Conservation (phyloP, 2,113 vertebrate species). For the Cyrtonyx montezumae region DNA sequence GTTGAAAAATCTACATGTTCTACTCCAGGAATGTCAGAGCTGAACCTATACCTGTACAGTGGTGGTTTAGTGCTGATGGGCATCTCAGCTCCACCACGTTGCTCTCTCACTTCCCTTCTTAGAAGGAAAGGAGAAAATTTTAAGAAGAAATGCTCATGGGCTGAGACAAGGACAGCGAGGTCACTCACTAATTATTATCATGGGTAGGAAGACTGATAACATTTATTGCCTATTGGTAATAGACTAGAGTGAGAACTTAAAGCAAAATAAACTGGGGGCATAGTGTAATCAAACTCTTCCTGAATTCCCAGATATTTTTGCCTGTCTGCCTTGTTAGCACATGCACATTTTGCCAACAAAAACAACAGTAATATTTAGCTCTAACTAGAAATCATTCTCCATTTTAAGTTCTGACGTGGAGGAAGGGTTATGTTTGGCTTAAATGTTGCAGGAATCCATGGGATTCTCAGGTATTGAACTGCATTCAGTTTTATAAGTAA, state of each 20-base stretch:
- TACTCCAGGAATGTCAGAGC: not conserved
- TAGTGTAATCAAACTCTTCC: not conserved
- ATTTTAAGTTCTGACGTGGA: not conserved
- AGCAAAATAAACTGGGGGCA: rapidly evolving
- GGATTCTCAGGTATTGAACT: not conserved
- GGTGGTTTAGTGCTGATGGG: not conserved
- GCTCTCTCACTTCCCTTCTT: not conserved
- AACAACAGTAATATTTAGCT: not conserved
- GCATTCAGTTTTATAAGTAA: not conserved
- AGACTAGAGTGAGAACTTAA: not conserved
- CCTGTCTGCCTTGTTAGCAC: not conserved
- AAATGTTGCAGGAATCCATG: not conserved
- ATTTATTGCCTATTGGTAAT: not conserved
- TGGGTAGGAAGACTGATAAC: not conserved
- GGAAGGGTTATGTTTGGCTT: not conserved
- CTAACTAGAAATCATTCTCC: not conserved
- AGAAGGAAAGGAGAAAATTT: not conserved
- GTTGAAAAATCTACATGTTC: not conserved
- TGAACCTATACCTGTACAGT: not conserved
- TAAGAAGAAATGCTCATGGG: not conserved
- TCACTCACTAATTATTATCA: not conserved
- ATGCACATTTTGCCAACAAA: not conserved
- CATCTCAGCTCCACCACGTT: not conserved
- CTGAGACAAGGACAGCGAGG: not conserved
- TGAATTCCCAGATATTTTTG: not conserved